Evolutionary conservation across 2,113 vertebrate genomes (phyloP).

Genomic region (Cairina moschata): DNA sequence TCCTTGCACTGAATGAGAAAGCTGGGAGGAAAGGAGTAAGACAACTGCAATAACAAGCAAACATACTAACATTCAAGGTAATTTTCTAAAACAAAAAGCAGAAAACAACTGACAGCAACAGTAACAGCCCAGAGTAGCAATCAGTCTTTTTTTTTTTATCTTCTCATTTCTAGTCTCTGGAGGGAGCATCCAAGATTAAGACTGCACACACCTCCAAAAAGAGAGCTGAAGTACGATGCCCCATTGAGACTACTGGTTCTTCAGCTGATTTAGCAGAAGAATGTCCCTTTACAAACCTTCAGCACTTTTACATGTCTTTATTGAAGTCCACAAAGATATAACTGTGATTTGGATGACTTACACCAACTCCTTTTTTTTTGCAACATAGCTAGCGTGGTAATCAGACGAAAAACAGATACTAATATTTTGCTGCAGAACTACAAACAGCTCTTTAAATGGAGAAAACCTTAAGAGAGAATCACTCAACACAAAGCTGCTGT

Average conservation of each 20-base stretch:
- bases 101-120: background rate
- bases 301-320: constrained; percentile 2
- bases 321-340: background rate
- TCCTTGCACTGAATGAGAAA: background rate
- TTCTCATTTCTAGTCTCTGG: background rate
- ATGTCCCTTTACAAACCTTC: background rate
- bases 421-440: background rate
- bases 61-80: background rate
- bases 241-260: background rate
- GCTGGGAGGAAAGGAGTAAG: background rate
- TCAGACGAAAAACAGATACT: background rate
- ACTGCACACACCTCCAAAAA: background rate
- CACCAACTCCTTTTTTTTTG: background rate
- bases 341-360: background rate
- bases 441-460: background rate
- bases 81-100: background rate
- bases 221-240: background rate
- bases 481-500: background rate
- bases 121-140: background rate
- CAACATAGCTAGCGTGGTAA: background rate
- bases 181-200: background rate
- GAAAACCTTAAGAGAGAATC: background rate
- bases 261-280: background rate
- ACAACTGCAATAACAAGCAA: background rate
- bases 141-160: background rate